Evolutionary conservation across 1,140 invertebrate species (phyloP), one percentile per base, ranked within the genome.

Genomic region (Achroia grisella): DNA sequence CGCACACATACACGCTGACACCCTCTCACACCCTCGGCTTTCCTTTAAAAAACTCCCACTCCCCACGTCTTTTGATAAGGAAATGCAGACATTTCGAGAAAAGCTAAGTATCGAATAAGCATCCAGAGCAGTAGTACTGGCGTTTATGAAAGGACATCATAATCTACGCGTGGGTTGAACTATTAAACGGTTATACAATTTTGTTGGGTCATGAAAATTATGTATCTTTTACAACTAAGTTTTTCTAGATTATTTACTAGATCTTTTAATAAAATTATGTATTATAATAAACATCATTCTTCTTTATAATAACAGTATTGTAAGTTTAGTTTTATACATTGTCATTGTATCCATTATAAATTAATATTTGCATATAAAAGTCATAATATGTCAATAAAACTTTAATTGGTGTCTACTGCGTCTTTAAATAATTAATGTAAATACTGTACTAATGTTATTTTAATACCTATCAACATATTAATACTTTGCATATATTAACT

Each of bases 71-170:
- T 77, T 80, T 81, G 77, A 84, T 84, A 84, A 84, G 77, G 80
- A 81, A 81, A 81, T 84, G 77, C 80, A 82, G 78, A 82, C 71
- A 84, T 84, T 80, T 72, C 53, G 72, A 76, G 77, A 63, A 78
- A 83, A 84, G 75, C 76, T 81, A 78, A 81, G 75, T 75, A 80
- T 71, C 68, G 64, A 68, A 72, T 76, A 70, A 69, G 67, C 52
- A 68, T 75, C 71, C 57, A 66, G 53, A 63, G 44, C 58, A 71
- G 58, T 60, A 63, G 58, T 60, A 63, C 46, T 48, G 56, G 17
- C 6, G 50, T 72, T 56, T 70, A 70, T 56, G 54, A 53, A 64
- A 59, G 57, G 54, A 72, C 59, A 53, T 71, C 65, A 72, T 71
- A 70, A 76, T 66, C 57, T 56, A 44, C 43, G 45, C 55, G 48